These are phyloP conservation scores for Etheostoma cragini DNA, from an alignment of 2,113 vertebrate species.

Conservation along the genomic window DNA sequence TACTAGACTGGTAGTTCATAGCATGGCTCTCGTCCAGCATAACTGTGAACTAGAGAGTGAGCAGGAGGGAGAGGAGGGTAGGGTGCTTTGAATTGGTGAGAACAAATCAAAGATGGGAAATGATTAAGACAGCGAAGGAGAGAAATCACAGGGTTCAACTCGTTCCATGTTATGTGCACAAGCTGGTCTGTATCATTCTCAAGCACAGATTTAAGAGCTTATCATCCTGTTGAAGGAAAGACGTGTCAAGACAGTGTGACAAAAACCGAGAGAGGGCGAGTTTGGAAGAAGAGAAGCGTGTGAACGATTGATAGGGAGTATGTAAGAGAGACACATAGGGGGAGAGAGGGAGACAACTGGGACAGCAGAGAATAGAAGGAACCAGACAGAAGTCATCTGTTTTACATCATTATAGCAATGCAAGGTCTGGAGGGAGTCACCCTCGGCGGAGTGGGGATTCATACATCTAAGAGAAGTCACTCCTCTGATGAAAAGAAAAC, in stretches of 20 bases:
- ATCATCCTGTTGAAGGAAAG: slow-evolving; percentile 17
- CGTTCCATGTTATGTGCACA: slow-evolving; percentile 16
- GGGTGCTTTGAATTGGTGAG: background rate
- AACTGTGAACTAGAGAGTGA: slow-evolving; percentile 22
- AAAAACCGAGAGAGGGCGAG: slow-evolving; percentile 7
- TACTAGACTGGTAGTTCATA: slow-evolving; percentile 24
- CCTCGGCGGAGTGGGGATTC: slow-evolving; percentile 32
- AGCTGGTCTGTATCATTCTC: slow-evolving; percentile 40
- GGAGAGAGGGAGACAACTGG: slow-evolving; percentile 53
- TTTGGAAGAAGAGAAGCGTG: slow-evolving; percentile 9
- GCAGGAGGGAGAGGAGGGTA: background rate
- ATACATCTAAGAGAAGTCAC: slow-evolving; percentile 22
- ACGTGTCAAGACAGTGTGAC: slow-evolving; percentile 35
- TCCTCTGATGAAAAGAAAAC: slow-evolving; percentile 7
- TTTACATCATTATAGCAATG: slow-evolving; percentile 64
- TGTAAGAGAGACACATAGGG: slow-evolving; percentile 13
- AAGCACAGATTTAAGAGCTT: slow-evolving; percentile 35
- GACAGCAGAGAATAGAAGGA: slow-evolving; percentile 49
- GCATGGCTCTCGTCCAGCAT: slow-evolving; percentile 23
- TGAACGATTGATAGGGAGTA: slow-evolving; percentile 43
- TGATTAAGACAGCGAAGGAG: background rate
- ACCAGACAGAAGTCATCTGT: slow-evolving; percentile 72
- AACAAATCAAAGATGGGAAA: slow-evolving; percentile 5
- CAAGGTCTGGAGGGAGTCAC: slow-evolving; percentile 22
- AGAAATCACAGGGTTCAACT: slow-evolving; percentile 12